Conservation (phyloP, 1,140 invertebrate genomes). For the Drosophila kurseongensis region DNA sequence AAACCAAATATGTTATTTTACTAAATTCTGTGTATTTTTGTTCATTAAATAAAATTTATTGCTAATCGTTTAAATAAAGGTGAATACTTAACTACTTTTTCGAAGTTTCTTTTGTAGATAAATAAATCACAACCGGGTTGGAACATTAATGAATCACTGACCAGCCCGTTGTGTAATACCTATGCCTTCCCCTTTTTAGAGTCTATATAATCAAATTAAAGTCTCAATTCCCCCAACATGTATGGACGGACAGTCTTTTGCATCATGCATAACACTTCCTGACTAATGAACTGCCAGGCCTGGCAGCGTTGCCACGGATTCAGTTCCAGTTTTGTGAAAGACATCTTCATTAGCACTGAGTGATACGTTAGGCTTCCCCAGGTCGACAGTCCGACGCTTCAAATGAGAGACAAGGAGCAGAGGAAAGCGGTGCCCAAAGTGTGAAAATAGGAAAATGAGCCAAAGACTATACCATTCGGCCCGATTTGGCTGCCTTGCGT, state of each 20-base stretch:
- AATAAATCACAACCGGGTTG: slow-evolving; percentile 1
- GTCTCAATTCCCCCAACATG: slow-evolving; percentile 45
- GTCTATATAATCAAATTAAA: slow-evolving; percentile 50
- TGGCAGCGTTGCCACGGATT: slow-evolving; percentile 44
- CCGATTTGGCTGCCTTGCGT: slow-evolving; percentile 34
- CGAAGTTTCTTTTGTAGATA: neutral
- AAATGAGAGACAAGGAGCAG: neutral
- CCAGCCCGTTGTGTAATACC: slow-evolving; percentile 21
- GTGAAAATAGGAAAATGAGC: slow-evolving; percentile 51
- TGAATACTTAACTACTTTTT: no score
- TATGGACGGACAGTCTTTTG: slow-evolving; percentile 3
- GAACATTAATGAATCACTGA: slow-evolving; percentile 5
- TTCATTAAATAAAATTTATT: no score
- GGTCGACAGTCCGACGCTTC: neutral
- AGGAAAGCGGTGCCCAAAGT: slow-evolving; percentile 46
- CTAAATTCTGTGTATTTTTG: no score
- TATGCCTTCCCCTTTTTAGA: slow-evolving; percentile 9
- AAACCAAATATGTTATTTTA: no score
- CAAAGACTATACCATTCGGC: slow-evolving; percentile 39
- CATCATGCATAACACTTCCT: slow-evolving; percentile 74
- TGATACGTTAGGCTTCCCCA: slow-evolving; percentile 57
- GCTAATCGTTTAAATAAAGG: no score
- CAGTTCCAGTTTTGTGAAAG: slow-evolving; percentile 15
- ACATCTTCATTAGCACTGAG: slow-evolving; percentile 76
- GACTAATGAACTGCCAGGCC: slow-evolving; percentile 66